Evolutionary conservation across 2,888 invertebrate genomes (phyloP).

Genomic region (Callyntrura sp.): DNA sequence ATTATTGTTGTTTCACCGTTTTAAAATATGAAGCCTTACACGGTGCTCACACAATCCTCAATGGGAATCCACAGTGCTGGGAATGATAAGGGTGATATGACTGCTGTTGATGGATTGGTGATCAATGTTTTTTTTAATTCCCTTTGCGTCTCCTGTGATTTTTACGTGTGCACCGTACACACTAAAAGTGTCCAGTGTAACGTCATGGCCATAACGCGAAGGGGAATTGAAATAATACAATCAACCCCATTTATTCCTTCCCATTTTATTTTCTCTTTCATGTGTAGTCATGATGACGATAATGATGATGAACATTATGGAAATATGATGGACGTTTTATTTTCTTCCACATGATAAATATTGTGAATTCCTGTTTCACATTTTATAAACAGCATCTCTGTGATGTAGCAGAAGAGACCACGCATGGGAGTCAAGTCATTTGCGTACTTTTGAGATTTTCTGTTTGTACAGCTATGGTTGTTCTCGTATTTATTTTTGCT

Average conservation of each 20-base stretch:
- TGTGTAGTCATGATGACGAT: background rate
- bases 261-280: constrained; percentile 15
- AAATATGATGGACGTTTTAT: constrained; percentile 8
- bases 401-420: background rate
- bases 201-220: constrained; percentile 10
- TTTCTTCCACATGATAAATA: background rate
- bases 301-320: background rate
- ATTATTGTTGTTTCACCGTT: background rate
- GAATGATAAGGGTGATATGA: too few relatives aligned
- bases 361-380: constrained; percentile 9
- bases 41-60: too few relatives aligned
- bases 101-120: background rate
- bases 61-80: too few relatives aligned
- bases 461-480: background rate
- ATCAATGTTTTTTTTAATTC: background rate
- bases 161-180: background rate
- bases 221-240: constrained; percentile 22
- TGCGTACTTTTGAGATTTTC: constrained; percentile 30
- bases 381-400: background rate
- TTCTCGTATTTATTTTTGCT: constrained; percentile 33
- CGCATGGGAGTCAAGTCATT: background rate
- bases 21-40: background rate
- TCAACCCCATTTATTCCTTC: constrained; percentile 30
- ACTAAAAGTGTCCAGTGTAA: constrained; percentile 25
- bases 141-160: background rate